Conservation (phyloP, 2,888 invertebrate genomes). For the Ptychoptera contaminata region DNA sequence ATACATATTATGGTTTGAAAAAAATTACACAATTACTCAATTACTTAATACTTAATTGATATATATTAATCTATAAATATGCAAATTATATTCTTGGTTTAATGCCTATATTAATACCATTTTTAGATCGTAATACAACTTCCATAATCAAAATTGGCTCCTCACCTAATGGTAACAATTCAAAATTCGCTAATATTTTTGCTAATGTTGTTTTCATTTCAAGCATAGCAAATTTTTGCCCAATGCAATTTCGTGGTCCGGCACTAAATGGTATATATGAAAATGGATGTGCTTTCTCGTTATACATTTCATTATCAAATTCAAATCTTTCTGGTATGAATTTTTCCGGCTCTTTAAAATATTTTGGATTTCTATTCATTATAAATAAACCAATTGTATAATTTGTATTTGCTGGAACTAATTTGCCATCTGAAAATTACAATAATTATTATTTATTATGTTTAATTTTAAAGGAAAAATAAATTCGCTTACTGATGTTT, state of each 20-base stretch:
- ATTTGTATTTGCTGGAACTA: constrained; percentile 21
- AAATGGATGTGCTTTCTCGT: constrained; percentile 16
- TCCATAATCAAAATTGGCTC: constrained; percentile 17
- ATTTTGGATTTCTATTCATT: constrained; percentile 18
- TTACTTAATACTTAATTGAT: too few relatives aligned
- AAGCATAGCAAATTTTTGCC: constrained; percentile 29
- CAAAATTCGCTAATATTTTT: constrained; percentile 24
- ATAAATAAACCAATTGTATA: constrained; percentile 22
- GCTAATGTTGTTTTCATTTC: constrained; percentile 26
- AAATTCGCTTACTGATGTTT: constrained; percentile 36
- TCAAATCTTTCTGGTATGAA: constrained; percentile 24
- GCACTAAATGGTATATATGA: constrained; percentile 26
- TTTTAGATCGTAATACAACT: constrained; percentile 20
- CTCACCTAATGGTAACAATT: constrained; percentile 19
- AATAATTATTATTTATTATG: background rate
- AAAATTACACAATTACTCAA: too few relatives aligned
- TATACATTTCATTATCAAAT: constrained; percentile 30
- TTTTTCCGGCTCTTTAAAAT: constrained; percentile 18
- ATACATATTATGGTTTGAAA: too few relatives aligned
- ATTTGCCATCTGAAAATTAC: constrained; percentile 14
- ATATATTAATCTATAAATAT: too few relatives aligned
- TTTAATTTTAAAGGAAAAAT: background rate
- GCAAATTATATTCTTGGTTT: constrained; percentile 11
- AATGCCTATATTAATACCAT: constrained; percentile 20
- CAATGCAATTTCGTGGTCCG: constrained; percentile 35